Evolutionary conservation across 2,113 vertebrate species (phyloP).

Genomic region (Albula goreensis): DNA sequence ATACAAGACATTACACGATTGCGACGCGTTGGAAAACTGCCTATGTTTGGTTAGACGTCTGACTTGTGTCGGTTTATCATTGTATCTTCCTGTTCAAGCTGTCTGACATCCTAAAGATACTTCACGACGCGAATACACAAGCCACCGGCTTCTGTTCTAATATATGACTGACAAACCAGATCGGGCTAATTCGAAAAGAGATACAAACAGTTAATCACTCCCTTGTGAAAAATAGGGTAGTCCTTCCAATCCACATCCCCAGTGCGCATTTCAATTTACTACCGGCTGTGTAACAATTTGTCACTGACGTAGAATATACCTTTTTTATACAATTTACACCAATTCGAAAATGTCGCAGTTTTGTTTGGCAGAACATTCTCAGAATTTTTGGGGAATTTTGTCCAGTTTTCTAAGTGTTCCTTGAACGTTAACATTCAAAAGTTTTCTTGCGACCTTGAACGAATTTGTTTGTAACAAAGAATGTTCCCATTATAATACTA

Average conservation of each 20-base stretch:
- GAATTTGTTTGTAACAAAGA: too few relatives aligned
- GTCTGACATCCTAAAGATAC: conserved; percentile 43
- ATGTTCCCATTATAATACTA: too few relatives aligned
- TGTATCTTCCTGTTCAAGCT: conserved; percentile 24
- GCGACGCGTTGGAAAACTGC: conserved; percentile 18
- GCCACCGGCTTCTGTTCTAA: conserved; percentile 46
- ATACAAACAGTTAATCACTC: conserved; percentile 68
- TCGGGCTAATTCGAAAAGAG: conserved; percentile 64
- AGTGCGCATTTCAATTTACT: conserved; percentile 47
- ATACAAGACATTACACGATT: conserved; percentile 33
- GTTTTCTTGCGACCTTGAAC: too few relatives aligned
- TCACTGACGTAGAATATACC: conserved; percentile 18
- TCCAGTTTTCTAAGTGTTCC: too few relatives aligned
- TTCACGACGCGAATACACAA: conserved; percentile 51
- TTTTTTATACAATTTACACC: too few relatives aligned
- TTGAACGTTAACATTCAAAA: too few relatives aligned
- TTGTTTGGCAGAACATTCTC: too few relatives aligned
- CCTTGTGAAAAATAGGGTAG: conserved; percentile 62
- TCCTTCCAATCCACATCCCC: conserved; percentile 71
- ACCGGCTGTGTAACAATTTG: conserved; percentile 65
- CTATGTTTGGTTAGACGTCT: conserved; percentile 43
- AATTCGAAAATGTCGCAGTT: too few relatives aligned
- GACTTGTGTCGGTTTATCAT: conserved; percentile 40
- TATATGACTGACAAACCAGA: conserved; percentile 64
- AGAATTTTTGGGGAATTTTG: too few relatives aligned